These are phyloP conservation scores for Cylloceria caligata DNA, from an alignment of 2,888 invertebrate genomes.

Conservation along the genomic window DNA sequence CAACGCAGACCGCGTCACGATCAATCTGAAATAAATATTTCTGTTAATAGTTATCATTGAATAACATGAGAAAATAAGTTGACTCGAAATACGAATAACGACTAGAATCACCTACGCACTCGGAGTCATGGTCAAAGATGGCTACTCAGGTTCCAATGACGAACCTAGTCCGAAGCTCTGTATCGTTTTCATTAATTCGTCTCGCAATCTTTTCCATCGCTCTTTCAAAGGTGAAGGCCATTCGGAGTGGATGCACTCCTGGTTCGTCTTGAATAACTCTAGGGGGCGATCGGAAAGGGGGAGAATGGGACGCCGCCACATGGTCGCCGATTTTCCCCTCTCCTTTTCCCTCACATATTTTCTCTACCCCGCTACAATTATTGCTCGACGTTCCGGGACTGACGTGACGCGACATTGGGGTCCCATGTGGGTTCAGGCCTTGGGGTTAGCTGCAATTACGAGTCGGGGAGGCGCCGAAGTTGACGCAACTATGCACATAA, in stretches of 20 bases:
- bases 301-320: slow-evolving; percentile 71
- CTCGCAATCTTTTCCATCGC: not conserved
- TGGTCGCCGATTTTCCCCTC: slow-evolving; percentile 70
- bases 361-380: slow-evolving; percentile 58
- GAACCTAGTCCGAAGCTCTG: not conserved
- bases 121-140: too few species aligned
- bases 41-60: too few species aligned
- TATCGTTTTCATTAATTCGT: not conserved
- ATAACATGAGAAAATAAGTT: too few species aligned
- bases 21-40: not conserved
- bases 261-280: slow-evolving; percentile 18
- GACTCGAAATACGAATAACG: too few species aligned
- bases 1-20: not conserved
- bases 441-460: slow-evolving; percentile 76
- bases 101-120: too few species aligned
- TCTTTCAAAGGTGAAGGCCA: not conserved
- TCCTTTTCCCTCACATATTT: slow-evolving; percentile 36
- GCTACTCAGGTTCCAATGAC: not conserved
- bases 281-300: not conserved
- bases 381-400: slow-evolving; percentile 73
- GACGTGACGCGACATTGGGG: slow-evolving; percentile 75
- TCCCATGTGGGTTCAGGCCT: slow-evolving; percentile 72
- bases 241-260: slow-evolving; percentile 75
- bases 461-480: slow-evolving; percentile 71
- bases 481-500: slow-evolving; percentile 62